Evolutionary conservation across 2,888 invertebrate genomes (phyloP).

Genomic region (Chymomyza caudatula): DNA sequence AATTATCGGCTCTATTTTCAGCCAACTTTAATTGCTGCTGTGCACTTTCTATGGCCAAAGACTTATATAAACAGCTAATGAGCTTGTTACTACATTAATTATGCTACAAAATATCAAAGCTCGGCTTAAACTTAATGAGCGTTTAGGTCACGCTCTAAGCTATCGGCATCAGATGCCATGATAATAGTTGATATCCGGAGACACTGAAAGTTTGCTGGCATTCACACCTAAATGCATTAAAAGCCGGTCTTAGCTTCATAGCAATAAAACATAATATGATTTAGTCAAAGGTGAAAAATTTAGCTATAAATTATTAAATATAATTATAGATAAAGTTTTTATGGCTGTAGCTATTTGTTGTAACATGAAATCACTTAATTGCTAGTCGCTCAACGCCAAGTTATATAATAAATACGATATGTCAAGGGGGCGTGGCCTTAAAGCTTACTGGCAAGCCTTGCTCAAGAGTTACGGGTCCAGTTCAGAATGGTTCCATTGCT

Average conservation of each 20-base stretch:
- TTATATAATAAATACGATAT: neutral
- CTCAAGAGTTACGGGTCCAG: neutral
- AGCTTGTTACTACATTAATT: conserved; percentile 15
- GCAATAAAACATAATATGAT: neutral
- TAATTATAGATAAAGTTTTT: neutral
- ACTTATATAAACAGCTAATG: conserved; percentile 15
- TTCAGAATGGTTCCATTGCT: neutral
- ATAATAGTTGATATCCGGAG: conserved; percentile 2
- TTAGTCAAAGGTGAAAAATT: conserved; percentile 30
- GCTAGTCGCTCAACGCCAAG: conserved; percentile 34
- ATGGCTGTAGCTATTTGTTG: neutral
- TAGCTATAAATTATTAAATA: conserved; percentile 24
- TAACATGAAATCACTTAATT: conserved; percentile 10
- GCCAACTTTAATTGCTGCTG: neutral
- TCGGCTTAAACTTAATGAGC: conserved; percentile 47
- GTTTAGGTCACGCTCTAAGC: conserved; percentile 55
- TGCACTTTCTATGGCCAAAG: neutral
- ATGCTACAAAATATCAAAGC: conserved; percentile 28
- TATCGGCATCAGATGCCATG: conserved; percentile 1
- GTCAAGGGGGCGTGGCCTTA: conserved; percentile 34
- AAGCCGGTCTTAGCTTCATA: neutral
- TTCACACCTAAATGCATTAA: conserved; percentile 40
- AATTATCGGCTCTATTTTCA: neutral
- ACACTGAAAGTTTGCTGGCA: conserved; percentile 1
- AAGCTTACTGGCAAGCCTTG: neutral